Base-by-base conservation (phyloP, 1,140 invertebrate genomes). In the Agrilus planipennis region DNA sequence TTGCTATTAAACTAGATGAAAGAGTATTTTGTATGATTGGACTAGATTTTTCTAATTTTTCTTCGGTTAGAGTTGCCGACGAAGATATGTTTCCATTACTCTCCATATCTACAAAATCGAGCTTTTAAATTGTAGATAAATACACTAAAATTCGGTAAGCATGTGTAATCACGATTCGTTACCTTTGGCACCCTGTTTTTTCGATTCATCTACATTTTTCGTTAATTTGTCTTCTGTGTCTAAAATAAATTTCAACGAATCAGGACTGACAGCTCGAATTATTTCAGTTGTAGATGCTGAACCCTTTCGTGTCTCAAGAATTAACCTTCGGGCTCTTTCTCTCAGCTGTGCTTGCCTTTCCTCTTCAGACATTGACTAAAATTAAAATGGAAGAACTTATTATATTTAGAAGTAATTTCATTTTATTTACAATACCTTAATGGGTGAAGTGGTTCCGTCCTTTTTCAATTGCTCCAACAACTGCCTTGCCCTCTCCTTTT, bases 401-500 rank as follows among this genome's bases (percentile, higher is more conserved):
- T n/a, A n/a, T n/a, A n/a, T n/a, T n/a, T n/a, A n/a, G n/a, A n/a
- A n/a, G n/a, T n/a, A n/a, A n/a, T n/a, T n/a, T n/a, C n/a, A n/a
- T n/a, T n/a, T n/a, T n/a, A n/a, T n/a, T n/a, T n/a, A n/a, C n/a
- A n/a, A n/a, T 55, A 59, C 54, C 53, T 47, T 54, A 14, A 44
- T 50, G 20, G 51, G 51, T 39, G 52, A 54, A 19, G 53, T 51
- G 11, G 55, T 46, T 27, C 76, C 77, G 54, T 89, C 84, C 54
- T 74, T 72, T 63, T 81, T 78, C 10, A 87, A 81, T 53, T 89
- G 84, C 62, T 94, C 88, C 50, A 94, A 72, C 62, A 96, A 72
- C 60, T 87, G 75, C 60, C 87, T 79, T 38, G 90, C 90, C 67
- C 86, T 71, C 72, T 93, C 89, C 62, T 87, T 84, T 50, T 94